Conservation (phyloP, 2,888 invertebrate genomes). For the Rhodophaea formosa region DNA sequence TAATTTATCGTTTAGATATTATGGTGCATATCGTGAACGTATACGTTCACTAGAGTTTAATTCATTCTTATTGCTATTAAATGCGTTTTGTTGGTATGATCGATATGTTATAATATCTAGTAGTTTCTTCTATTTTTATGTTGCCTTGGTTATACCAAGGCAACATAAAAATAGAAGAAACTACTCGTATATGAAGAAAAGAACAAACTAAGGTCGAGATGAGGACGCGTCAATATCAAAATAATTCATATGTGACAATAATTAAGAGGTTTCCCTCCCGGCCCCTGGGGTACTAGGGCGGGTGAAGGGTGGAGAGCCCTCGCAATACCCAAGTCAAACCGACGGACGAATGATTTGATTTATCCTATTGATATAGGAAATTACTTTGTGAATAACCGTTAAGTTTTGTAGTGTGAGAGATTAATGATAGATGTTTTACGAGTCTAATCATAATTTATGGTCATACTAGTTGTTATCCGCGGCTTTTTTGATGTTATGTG, state of each 20-base stretch:
- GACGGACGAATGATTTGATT: slow-evolving; percentile 42
- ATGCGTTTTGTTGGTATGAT: no score
- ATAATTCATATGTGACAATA: slow-evolving; percentile 78
- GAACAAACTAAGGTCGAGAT: slow-evolving; percentile 29
- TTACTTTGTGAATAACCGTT: slow-evolving; percentile 7
- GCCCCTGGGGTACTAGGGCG: slow-evolving; percentile 43
- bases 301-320: slow-evolving; percentile 40
- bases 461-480: no score
- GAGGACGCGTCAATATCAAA: slow-evolving; percentile 64
- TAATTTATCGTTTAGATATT: no score
- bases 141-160: background rate
- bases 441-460: background rate
- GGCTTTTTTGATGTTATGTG: no score
- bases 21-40: no score
- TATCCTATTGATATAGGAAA: slow-evolving; percentile 29
- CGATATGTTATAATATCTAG: no score
- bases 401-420: background rate
- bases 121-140: background rate
- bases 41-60: no score
- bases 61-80: no score
- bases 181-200: background rate
- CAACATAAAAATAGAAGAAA: background rate
- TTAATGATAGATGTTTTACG: background rate
- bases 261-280: slow-evolving; percentile 61
- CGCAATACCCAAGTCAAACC: slow-evolving; percentile 40